Conservation (phyloP, 2,888 invertebrate species). For the Chalcosyrphus nemorum region DNA sequence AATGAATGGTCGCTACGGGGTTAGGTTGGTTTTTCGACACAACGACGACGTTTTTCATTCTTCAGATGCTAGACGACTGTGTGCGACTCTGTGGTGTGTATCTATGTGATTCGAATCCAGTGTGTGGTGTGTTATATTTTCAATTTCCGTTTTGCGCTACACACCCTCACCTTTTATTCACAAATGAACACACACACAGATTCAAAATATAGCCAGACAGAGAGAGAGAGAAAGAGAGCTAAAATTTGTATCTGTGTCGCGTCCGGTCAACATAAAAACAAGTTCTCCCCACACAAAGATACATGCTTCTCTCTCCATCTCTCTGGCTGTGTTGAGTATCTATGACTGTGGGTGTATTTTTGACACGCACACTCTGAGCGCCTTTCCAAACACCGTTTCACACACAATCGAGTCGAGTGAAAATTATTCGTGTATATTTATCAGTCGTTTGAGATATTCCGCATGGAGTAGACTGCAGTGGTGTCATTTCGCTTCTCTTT, state of each 20-base stretch:
- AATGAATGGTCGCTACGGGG: slow-evolving; percentile 68
- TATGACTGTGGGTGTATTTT: slow-evolving; percentile 50
- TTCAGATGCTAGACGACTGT: background rate
- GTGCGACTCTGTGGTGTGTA: too few species aligned
- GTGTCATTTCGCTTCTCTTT: slow-evolving; percentile 64
- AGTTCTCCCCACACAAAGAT: slow-evolving; percentile 53
- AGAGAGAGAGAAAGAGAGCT: slow-evolving; percentile 16
- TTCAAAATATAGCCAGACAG: background rate
- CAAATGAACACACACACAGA: slow-evolving; percentile 9
- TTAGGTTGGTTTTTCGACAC: slow-evolving; percentile 53
- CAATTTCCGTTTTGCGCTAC: slow-evolving; percentile 69
- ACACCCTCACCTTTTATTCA: slow-evolving; percentile 62
- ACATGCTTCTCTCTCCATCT: background rate
- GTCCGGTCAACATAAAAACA: slow-evolving; percentile 68
- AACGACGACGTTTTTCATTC: slow-evolving; percentile 64
- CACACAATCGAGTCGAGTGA: slow-evolving; percentile 70
- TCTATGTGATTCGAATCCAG: background rate
- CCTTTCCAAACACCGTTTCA: slow-evolving; percentile 7
- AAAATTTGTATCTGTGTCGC: slow-evolving; percentile 30
- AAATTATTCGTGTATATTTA: slow-evolving; percentile 72
- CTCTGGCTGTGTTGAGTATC: too few species aligned
- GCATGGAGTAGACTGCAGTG: slow-evolving; percentile 73
- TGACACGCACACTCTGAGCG: background rate
- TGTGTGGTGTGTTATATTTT: slow-evolving; percentile 60
- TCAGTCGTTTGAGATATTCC: slow-evolving; percentile 77